Base-by-base conservation (phyloP, 2,888 invertebrate species). In the Aporophyla lueneburgensis region DNA sequence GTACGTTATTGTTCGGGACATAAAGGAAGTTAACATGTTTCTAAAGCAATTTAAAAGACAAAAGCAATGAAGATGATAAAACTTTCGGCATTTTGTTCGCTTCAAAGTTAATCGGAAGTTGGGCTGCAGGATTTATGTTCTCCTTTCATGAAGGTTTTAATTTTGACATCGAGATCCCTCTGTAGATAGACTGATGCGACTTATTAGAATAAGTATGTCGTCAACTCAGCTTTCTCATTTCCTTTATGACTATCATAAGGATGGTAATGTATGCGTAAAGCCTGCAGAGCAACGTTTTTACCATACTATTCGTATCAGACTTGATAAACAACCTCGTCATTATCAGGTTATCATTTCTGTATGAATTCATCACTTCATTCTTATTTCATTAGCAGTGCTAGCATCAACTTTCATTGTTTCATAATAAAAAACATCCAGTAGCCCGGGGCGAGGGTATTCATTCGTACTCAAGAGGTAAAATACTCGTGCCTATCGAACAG, bases 41-140 rank as follows among this genome's bases (percentile, higher is more conserved):
- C 56, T 59, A 46, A 76, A 73, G 70, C 40, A 58, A 56, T 76
- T 81, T 71, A 27, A 80, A 74, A 83, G 73, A 86, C 86, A 83
- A 77, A 75, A 65, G 59, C 62, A 27, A 66, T 61, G 73, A 59
- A 68, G 61, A 68, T 33, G 54, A 69, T 73, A 76, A 71, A 83
- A 75, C 73, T 86, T 62, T 74, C 71, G 43, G 65, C 62, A 72
- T 76, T 83, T 79, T 67, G 73, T 78, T 62, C 24, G 59, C 46
- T 62, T 61, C 33, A 33, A 71, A 77, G 68, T 67, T 56, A 76
- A 81, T 81, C 54, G 56, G 63, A 76, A 67, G 63, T 76, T 70
- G 24, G 58, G 16, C 24, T 69, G 51, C 68, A 61, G 59, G 69
- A 63, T 56, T 59, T 24, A 19, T 70, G 49, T 43, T 62, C 56